A percentile compares a stretch with the other conserved stretches of the same genome.
phyloP scores from a whole-genome alignment of 2,797 vertebrate genomes.

The Chiloscyllium punctatum region DNA sequence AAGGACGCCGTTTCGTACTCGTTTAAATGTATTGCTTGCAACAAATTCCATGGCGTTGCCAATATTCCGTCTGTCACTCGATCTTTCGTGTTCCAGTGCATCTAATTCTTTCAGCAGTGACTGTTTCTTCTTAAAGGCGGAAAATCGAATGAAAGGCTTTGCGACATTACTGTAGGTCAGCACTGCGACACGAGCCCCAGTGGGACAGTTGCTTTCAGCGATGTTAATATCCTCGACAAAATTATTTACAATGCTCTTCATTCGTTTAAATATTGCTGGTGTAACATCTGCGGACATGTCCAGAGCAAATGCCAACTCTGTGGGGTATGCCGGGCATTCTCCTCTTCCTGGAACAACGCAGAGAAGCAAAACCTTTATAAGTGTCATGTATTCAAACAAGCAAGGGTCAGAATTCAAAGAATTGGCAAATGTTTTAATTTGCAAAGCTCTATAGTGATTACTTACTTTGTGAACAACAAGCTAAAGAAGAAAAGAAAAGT shows the following conservation, averaged over 20 bases:
- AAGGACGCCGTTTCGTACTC: conserved; percentile 41
- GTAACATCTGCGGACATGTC: conserved; percentile 49
- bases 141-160: conserved; percentile 46
- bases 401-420: background rate
- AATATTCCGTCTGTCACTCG: conserved; percentile 39
- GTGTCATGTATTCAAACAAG: background rate
- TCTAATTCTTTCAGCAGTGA: conserved; percentile 43
- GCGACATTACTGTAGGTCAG: conserved; percentile 42
- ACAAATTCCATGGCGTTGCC: conserved; percentile 48
- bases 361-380: background rate
- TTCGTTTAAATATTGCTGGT: conserved; percentile 43
- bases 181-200: conserved; percentile 47
- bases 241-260: conserved; percentile 44
- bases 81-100: conserved; percentile 41
- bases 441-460: background rate
- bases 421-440: background rate
- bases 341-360: background rate
- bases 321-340: conserved; percentile 42
- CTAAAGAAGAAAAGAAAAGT: background rate
- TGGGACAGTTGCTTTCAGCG: conserved; percentile 46
- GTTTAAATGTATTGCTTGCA: conserved; percentile 51
- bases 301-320: conserved; percentile 51
- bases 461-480: conserved; percentile 35
- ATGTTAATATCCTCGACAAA: conserved; percentile 43
- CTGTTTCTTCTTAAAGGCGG: conserved; percentile 42